A percentile compares a stretch with the other conserved stretches of the same genome.
These are phyloP conservation scores for Entomobrya multifasciata DNA, from an alignment of 2,888 invertebrate species.

Conservation along the genomic window DNA sequence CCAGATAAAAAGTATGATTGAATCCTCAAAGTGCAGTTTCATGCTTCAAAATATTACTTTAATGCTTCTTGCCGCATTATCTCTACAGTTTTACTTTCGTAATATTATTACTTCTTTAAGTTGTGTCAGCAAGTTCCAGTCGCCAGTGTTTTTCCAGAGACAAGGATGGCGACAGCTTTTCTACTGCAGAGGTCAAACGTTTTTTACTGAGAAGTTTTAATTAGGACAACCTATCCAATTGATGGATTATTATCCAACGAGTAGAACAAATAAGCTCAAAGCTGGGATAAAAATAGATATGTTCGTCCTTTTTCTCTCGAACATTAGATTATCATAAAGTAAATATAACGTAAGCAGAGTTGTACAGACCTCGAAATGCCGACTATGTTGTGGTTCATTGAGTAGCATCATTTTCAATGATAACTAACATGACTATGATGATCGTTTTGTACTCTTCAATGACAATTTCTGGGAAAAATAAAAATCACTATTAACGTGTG, in stretches of 20 bases:
- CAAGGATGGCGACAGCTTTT: background rate
- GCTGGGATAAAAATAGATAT: background rate
- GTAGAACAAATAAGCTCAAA: background rate
- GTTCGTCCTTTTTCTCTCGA: background rate
- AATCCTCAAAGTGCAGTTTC: background rate
- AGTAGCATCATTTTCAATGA: too few relatives aligned
- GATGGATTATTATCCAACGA: background rate
- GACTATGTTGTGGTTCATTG: too few relatives aligned
- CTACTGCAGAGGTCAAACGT: slow-evolving; percentile 1
- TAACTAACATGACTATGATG: too few relatives aligned
- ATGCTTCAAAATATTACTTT: background rate
- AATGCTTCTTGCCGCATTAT: background rate
- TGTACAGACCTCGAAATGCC: too few relatives aligned
- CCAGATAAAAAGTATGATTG: background rate
- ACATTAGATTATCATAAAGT: too few relatives aligned
- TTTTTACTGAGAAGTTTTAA: slow-evolving; percentile 19
- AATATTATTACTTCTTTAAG: background rate
- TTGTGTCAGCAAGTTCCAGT: slow-evolving; percentile 36
- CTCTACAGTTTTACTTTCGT: background rate
- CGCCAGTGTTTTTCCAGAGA: slow-evolving; percentile 56
- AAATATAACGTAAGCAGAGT: too few relatives aligned
- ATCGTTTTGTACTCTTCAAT: too few relatives aligned
- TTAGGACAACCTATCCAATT: background rate
- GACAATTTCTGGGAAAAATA: too few relatives aligned
- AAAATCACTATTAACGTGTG: too few relatives aligned